Conservation (phyloP, 2,888 invertebrate species). For the Tribolium freemani region DNA sequence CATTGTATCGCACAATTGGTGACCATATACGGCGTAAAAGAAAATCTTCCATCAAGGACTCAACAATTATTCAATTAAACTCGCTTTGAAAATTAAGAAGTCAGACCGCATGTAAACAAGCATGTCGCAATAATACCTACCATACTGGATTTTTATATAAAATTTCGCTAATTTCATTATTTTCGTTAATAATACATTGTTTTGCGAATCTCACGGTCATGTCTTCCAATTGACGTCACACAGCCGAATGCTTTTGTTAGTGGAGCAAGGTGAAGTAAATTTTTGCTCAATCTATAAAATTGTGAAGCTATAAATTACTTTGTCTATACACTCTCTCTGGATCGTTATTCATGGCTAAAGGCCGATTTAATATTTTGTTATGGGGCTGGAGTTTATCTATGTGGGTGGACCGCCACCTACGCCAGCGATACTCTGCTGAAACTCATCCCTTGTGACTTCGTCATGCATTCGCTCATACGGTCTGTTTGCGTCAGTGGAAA, state of each 20-base stretch:
- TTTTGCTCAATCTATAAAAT: not conserved
- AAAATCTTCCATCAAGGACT: not conserved
- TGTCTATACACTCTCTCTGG: not conserved
- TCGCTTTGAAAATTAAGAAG: not conserved
- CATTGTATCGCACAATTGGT: no score
- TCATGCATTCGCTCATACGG: constrained; percentile 3
- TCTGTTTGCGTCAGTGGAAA: constrained; percentile 19
- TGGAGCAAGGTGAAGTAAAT: not conserved
- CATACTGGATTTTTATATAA: not conserved
- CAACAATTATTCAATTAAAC: not conserved
- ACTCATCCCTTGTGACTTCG: constrained; percentile 5
- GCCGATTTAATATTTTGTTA: constrained; percentile 17
- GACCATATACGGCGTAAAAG: not conserved
- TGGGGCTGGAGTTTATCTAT: not conserved
- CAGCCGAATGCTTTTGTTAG: not conserved
- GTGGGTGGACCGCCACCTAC: constrained; percentile 19
- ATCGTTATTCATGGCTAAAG: constrained; percentile 5
- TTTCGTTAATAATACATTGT: constrained; percentile 1
- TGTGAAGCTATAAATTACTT: not conserved
- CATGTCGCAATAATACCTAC: not conserved
- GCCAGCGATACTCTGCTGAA: not conserved
- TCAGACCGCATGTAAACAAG: not conserved
- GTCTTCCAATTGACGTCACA: constrained; percentile 16
- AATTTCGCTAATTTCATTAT: not conserved
- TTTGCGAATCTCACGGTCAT: constrained; percentile 13